Evolutionary conservation across 2,797 vertebrate species (phyloP), one percentile per base, ranked within the genome.

Genomic region (Loris lydekkerianus): DNA sequence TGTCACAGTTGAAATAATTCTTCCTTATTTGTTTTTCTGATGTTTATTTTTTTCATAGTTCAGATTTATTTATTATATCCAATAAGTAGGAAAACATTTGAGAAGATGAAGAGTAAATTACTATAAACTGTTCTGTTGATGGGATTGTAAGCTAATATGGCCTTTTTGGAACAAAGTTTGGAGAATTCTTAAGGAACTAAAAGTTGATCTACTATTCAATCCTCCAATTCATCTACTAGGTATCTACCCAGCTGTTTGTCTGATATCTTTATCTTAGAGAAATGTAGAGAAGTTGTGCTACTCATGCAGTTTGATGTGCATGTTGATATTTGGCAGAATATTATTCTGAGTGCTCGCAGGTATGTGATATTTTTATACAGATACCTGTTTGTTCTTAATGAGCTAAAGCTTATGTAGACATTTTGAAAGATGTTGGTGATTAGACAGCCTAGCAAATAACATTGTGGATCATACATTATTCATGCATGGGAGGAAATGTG

Each of bases 401-500:
- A 97, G 86, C 95, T 96, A 93, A 96, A 95, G 37, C 94, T 89
- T 93, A 91, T 92, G 43, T 83, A 94, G 95, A 96, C 96, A 93
- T 96, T 96, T 96, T 97, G 91, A 96, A 97, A 94, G 93, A 96
- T 97, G 93, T 93, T 89, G 46, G 88, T 96, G 96, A 97, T 97
- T 97, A 97, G 94, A 95, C 18, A 91, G 85, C 90, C 88, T 94
- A 92, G 83, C 75, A 96, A 88, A 91, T 96, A 93, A 94, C 89
- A 81, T 63, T 93, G 93, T 76, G 49, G 40, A 34, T 92, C 91
- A 94, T 95, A 83, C 60, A 86, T 95, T 96, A 96, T 97, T 96
- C 94, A 96, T 92, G 75, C 88, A 75, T 95, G 95, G 15, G 34
- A 82, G 80, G 83, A 86, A 87, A 46, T 92, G 75, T 91, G 89